Conservation (phyloP, 2,888 invertebrate species). For the Caenorhabditis sp. region DNA sequence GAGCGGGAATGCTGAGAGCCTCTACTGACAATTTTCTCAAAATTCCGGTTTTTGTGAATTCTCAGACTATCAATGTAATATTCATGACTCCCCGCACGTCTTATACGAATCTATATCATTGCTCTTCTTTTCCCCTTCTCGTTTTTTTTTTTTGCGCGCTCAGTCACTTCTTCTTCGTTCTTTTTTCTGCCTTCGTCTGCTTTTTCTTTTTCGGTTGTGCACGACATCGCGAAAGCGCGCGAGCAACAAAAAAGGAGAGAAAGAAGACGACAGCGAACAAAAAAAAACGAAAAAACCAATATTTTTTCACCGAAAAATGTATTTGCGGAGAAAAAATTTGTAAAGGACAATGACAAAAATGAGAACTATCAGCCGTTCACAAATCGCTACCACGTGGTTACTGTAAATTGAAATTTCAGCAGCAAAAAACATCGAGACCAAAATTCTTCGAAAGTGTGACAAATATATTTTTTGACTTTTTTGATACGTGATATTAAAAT, state of each 20-base stretch:
- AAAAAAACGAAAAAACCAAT: no score
- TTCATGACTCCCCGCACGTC: no score
- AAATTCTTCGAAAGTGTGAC: no score
- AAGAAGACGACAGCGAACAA: neutral
- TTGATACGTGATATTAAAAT: no score
- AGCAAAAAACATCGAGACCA: no score
- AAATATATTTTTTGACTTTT: no score
- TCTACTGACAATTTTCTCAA: neutral
- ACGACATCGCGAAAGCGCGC: neutral
- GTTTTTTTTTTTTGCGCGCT: neutral
- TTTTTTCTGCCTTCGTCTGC: neutral
- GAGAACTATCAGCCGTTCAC: no score
- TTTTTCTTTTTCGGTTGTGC: slow-evolving; percentile 1
- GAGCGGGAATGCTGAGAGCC: no score
- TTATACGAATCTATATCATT: neutral
- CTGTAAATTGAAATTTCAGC: no score
- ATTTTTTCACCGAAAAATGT: neutral
- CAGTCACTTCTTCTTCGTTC: neutral
- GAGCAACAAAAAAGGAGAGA: neutral
- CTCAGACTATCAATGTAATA: neutral
- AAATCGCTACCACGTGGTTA: no score
- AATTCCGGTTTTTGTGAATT: neutral
- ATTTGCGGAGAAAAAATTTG: neutral
- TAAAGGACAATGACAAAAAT: no score
- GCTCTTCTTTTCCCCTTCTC: neutral